Evolutionary conservation across 64 coral and sea anemone genomes (phyloP), one percentile per base, ranked within the genome.

Genomic region (Hydrozoanthus tunicans): DNA sequence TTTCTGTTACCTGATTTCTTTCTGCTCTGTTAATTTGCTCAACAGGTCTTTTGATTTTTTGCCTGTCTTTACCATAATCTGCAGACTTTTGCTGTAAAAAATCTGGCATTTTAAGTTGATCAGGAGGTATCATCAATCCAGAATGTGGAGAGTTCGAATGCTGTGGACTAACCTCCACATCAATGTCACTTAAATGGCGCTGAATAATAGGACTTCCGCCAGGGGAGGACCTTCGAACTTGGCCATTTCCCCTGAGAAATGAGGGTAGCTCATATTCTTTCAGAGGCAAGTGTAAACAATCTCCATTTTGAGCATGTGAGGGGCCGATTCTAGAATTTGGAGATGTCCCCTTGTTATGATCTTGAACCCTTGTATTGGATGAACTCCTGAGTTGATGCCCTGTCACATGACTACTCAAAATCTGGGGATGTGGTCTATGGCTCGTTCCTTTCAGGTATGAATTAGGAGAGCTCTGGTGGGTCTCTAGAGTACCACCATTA

Each of bases 71-170:
- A 8, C 74, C 57, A 59, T 26, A 17, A 74, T 74, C 25, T 8
- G n/a, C 6, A 15, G 84, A 2, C n/a, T 17, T 88, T 88, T 74
- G 68, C 56, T 72, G 68, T 56, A 88, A 88, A 32, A 88, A 88
- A 61, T 88, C 84, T 75, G 84, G 84, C 84, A 88, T 88, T 75
- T 58, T 88, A 17, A 88, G 84, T 88, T 88, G 68, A 59, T 88
- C 84, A 59, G 23, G 51, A 27, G 84, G 84, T 74, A 88, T 88
- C 84, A 88, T 88, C 14, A 88, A 17, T 0, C 56, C 53, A 0
- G 68, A 56, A 23, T 8, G 24, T 1, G 56, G 53, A 6, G 68
- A 43, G 2, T 43, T 43, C 2, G 32, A 56, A 24, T 88, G 84
- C 53, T 75, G 55, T 9, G 84, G 56, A 75, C 69, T 88, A 58